Base-by-base conservation (phyloP, 2,113 vertebrate species). In the Willisornis vidua region DNA sequence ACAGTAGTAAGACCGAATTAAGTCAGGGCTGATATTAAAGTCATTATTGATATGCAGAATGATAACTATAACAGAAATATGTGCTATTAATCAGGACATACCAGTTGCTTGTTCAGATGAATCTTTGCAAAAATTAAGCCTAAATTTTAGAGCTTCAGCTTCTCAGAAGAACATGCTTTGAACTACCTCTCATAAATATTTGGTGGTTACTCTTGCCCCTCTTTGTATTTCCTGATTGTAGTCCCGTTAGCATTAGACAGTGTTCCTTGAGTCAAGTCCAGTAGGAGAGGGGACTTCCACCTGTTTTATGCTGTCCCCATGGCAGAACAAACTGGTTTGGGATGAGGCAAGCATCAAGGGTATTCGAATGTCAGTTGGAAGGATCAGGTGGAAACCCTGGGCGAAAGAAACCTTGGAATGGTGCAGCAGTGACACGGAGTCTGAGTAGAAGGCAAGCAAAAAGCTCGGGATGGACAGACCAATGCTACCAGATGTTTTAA, bases 161-260 rank as follows among this genome's bases (percentile, higher is more conserved):
- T 93, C 93, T 94, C 67, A 65, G 65, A 83, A 92, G 41, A 89
- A 72, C 33, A 43, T 48, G 48, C 49, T 93, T 65, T 76, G 67
- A 92, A 91, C 84, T 86, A 49, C 70, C 29, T 25, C 74, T 74
- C 28, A 4, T 75, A 87, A 80, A 80, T 93, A 93, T 92, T 89
- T 94, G 63, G 45, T 85, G 37, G 70, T 93, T 94, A 85, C 77
- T 85, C 24, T 91, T 76, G 33, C 63, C 93, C 79, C 76, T 97
- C 74, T 78, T 93, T 83, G 82, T 85, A 94, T 82, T 97, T 97
- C 91, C 94, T 95, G 89, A 79, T 86, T 46, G 26, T 13, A 49
- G 55, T 57, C 88, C 71, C 0, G 0, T 24, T 49, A 58, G 72
- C n/a, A 85, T 26, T n/a, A 65, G 33, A 45, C 15, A 5, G 85